Conservation (phyloP, 2,888 invertebrate genomes). For the Callinectes sapidus region DNA sequence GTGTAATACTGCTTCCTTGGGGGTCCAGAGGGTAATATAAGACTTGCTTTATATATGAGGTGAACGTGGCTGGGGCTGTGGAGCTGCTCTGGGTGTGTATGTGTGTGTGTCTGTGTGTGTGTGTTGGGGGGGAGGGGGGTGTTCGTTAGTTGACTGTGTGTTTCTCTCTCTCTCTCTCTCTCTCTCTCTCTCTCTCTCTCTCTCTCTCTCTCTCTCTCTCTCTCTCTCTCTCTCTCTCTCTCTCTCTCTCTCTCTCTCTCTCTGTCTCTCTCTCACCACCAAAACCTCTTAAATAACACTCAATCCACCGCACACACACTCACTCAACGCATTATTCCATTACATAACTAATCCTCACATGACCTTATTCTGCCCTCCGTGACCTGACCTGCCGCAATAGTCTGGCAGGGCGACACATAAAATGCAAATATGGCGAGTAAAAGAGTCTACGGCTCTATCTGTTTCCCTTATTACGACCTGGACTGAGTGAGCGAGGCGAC, state of each 20-base stretch:
- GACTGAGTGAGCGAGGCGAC: neutral
- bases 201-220: no score
- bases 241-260: no score
- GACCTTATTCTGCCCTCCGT: neutral
- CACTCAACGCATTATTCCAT: neutral
- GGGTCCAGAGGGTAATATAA: neutral
- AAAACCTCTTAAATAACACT: neutral
- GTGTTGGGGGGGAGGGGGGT: no score
- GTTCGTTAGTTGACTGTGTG: conserved; percentile 8
- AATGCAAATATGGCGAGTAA: neutral
- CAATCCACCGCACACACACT: neutral
- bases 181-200: no score
- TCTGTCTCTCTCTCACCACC: neutral
- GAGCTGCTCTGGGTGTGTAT: neutral
- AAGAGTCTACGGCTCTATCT: conserved; percentile 16
- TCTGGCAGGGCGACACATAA: neutral
- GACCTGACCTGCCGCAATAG: neutral
- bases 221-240: no score
- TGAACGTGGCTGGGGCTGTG: neutral
- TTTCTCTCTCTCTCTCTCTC: neutral
- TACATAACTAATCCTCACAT: neutral
- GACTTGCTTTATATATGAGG: neutral
- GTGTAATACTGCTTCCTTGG: neutral
- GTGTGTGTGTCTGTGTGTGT: conserved; percentile 26
- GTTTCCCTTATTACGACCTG: neutral